Evolutionary conservation across 2,888 invertebrate species (phyloP).

Genomic region (Gastrophysa polygoni): DNA sequence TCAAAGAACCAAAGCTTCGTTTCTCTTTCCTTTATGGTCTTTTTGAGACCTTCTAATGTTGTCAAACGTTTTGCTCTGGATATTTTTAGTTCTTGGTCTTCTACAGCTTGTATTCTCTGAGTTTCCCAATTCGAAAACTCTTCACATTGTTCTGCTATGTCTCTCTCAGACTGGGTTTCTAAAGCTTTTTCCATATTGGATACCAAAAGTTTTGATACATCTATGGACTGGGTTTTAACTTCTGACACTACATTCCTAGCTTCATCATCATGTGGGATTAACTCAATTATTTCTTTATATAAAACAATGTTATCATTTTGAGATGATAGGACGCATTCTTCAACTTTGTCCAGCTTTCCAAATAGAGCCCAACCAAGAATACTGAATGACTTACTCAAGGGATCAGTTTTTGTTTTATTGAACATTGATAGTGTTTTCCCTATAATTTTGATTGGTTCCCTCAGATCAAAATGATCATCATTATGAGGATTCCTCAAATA

Average conservation of each 20-base stretch:
- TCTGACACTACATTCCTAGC: slow-evolving; percentile 37
- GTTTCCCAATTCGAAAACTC: slow-evolving; percentile 67
- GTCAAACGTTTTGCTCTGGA: slow-evolving; percentile 58
- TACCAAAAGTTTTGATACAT: slow-evolving; percentile 59
- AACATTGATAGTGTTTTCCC: slow-evolving; percentile 80
- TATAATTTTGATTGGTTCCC: slow-evolving; percentile 70
- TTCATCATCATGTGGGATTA: slow-evolving; percentile 53
- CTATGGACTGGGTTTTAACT: slow-evolving; percentile 36
- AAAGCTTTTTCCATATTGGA: slow-evolving; percentile 58
- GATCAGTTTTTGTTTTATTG: slow-evolving; percentile 60
- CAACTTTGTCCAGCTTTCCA: slow-evolving; percentile 50
- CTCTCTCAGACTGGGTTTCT: slow-evolving; percentile 62
- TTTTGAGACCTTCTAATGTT: slow-evolving; percentile 66
- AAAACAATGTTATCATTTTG: slow-evolving; percentile 49
- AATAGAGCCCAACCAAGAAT: slow-evolving; percentile 56
- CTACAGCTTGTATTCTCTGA: slow-evolving; percentile 63
- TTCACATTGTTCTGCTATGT: slow-evolving; percentile 65
- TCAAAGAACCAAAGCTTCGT: slow-evolving; percentile 80
- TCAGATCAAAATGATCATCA: slow-evolving; percentile 90
- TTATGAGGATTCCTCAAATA: slow-evolving; percentile 82
- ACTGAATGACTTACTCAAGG: slow-evolving; percentile 60
- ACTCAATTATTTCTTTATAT: slow-evolving; percentile 53
- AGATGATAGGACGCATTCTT: slow-evolving; percentile 50
- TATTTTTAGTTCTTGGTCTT: slow-evolving; percentile 65
- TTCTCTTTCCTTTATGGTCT: slow-evolving; percentile 66